Base-by-base conservation (phyloP, 2,113 vertebrate species). In the Brachypodius melanocephalos region DNA sequence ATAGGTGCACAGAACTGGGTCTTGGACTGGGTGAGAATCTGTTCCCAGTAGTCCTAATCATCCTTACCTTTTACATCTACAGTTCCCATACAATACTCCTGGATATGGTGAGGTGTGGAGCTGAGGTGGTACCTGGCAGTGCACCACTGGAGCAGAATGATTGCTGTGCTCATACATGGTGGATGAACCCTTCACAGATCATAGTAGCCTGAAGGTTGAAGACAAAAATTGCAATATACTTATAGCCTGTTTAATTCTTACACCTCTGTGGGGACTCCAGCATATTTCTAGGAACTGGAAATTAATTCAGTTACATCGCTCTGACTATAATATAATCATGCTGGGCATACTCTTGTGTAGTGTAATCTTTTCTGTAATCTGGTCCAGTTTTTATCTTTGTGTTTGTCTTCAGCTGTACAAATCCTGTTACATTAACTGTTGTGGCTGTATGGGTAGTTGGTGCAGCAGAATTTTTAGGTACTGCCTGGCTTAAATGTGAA, bases 201-300 rank as follows among this genome's bases (percentile, higher is more conserved):
- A 38, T 10, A 78, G 55, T 38, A 66, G 59, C 52, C 65, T 84
- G 75, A 84, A 86, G 58, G 36, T 7, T 88, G 77, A 85, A 85
- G 80, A 79, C 38, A 74, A 74, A 85, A 91, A 59, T 29, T 19
- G 0, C 46, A 24, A 20, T 26, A 49, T 61, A 54, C 58, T 85
- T 91, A 32, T 2, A 75, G 24, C 18, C 81, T 90, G n/a, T 85
- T 85, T 85, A 90, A 93, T 93, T 96, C 88, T 86, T 83, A 80
- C 43, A 59, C 67, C 78, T 95, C 89, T 94, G 71, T 77, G 75
- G 93, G 85, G 55, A 88, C 68, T 73, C 75, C 43, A 86, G 82
- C 78, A 88, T 28, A 14, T 80, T 96, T 96, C 81, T 91, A 81
- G 75, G 67, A 91, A 85, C 54, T 89, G 67, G 66, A 94, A 95